These are phyloP conservation scores for Fukomys damarensis DNA, from an alignment of 2,113 vertebrate genomes.

Conservation along the genomic window DNA sequence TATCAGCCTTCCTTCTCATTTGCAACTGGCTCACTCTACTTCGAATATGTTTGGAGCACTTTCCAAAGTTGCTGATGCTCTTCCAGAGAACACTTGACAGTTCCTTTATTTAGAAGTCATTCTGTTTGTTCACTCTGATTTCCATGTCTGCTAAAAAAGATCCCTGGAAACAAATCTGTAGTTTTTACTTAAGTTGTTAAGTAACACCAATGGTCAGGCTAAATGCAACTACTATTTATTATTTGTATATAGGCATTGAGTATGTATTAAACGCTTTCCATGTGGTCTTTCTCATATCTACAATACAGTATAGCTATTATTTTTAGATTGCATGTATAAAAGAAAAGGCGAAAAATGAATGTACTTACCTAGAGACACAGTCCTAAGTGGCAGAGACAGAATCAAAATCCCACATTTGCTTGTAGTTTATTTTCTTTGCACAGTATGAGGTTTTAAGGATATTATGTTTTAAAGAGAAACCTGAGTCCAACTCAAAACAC, in stretches of 20 bases:
- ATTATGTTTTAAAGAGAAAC: background rate
- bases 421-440: background rate
- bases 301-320: background rate
- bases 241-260: background rate
- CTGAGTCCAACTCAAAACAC: background rate
- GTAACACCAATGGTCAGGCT: background rate
- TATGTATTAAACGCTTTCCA: background rate
- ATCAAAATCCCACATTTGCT: background rate
- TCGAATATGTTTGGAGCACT: constrained; percentile 62
- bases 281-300: background rate
- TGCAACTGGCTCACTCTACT: constrained; percentile 65
- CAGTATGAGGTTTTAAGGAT: background rate
- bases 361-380: background rate
- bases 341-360: background rate
- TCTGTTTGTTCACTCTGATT: constrained; percentile 73
- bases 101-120: constrained; percentile 70
- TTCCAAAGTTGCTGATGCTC: constrained; percentile 69
- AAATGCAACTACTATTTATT: background rate
- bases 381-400: background rate
- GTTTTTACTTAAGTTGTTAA: background rate
- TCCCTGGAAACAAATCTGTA: background rate
- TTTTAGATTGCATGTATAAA: background rate
- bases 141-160: background rate
- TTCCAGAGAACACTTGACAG: constrained; percentile 74
- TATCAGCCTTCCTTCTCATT: constrained; percentile 75